Conservation (phyloP, 2,113 vertebrate genomes). For the Mirounga angustirostris region DNA sequence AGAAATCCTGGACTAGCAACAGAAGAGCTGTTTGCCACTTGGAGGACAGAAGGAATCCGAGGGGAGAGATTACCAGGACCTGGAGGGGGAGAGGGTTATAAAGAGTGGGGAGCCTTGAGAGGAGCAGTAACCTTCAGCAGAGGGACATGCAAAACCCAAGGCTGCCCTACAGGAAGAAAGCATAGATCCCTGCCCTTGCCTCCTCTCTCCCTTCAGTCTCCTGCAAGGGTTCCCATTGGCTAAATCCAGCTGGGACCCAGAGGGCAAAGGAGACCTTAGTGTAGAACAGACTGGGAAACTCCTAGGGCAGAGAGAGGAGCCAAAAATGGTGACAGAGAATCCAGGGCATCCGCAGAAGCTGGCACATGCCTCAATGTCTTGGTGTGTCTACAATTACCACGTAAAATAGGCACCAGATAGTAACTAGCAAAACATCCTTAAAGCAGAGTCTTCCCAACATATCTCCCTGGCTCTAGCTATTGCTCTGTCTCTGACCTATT, state of each 20-base stretch:
- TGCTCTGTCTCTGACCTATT: neutral
- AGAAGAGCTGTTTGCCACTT: neutral
- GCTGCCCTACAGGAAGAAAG: neutral
- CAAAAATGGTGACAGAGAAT: neutral
- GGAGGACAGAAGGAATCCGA: neutral
- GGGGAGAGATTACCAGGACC: neutral
- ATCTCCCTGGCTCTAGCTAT: neutral
- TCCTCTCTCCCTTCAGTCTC: neutral
- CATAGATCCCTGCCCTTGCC: neutral
- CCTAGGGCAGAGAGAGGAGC: neutral
- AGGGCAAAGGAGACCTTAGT: neutral
- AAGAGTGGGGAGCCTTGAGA: neutral
- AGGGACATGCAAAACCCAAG: neutral
- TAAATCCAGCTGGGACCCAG: neutral
- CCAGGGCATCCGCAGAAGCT: neutral
- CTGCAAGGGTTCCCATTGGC: neutral
- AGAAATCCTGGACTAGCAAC: neutral
- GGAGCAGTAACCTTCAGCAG: neutral
- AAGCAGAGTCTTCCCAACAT: neutral
- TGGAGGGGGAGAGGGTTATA: neutral
- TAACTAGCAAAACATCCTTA: neutral
- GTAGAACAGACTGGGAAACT: neutral
- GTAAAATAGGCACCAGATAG: neutral
- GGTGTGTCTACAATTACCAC: neutral
- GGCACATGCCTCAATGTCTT: neutral